Evolutionary conservation across 2,113 vertebrate species (phyloP).

Genomic region (Callorhinus ursinus): DNA sequence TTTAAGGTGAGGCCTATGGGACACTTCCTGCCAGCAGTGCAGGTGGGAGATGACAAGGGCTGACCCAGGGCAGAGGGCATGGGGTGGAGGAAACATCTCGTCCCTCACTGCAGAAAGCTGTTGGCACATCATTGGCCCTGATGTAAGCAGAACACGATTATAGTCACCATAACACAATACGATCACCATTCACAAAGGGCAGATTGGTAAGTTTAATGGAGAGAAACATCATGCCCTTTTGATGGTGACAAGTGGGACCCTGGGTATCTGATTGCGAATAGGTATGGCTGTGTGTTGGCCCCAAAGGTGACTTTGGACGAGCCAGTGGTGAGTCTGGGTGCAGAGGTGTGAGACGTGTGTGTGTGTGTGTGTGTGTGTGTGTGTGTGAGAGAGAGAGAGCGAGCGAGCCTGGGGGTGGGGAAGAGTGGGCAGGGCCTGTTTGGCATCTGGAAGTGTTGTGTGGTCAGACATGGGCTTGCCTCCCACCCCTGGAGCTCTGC

Average conservation of each 20-base stretch:
- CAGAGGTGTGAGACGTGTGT: neutral
- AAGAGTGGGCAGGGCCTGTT: fast-evolving
- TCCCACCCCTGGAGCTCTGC: neutral
- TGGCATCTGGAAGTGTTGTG: neutral
- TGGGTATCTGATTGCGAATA: neutral
- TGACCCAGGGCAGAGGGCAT: neutral
- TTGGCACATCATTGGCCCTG: neutral
- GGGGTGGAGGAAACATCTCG: neutral
- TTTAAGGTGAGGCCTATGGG: neutral
- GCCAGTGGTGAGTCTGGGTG: neutral
- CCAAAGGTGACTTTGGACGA: neutral
- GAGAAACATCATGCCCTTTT: neutral
- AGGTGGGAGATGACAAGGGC: neutral
- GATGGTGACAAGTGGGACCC: neutral
- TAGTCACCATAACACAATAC: neutral
- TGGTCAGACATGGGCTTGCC: neutral
- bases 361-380: neutral
- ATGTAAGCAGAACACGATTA: neutral
- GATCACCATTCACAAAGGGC: neutral
- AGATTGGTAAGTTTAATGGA: neutral
- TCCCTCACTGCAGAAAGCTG: neutral
- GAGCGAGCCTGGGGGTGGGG: neutral
- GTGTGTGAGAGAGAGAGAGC: no score
- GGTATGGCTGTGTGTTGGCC: neutral
- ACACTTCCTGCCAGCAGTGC: neutral